phyloP scores from a whole-genome alignment of 2,888 invertebrate genomes.

The Eilema griseolum region DNA sequence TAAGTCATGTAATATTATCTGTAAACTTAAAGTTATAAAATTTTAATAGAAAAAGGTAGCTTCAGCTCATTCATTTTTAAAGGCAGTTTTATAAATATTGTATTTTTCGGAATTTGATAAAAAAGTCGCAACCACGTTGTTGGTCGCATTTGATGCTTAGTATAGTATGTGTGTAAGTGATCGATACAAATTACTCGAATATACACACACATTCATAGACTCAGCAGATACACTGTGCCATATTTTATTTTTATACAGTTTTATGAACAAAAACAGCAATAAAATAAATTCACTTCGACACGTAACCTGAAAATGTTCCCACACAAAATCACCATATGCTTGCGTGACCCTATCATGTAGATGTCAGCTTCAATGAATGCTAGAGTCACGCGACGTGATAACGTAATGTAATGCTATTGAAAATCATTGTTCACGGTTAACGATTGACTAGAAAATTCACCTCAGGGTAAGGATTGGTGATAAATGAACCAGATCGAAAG shows the following conservation, averaged over 20 bases:
- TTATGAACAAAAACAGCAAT: conserved; percentile 13
- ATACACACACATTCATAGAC: neutral
- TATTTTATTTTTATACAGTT: conserved; percentile 17
- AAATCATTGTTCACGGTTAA: conserved; percentile 50
- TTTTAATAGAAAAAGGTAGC: too few relatives aligned
- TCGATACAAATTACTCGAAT: neutral
- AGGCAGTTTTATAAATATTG: too few relatives aligned
- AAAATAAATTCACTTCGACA: conserved; percentile 13
- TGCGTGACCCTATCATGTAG: conserved; percentile 44
- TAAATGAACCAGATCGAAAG: conserved; percentile 18
- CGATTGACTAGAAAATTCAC: conserved; percentile 39
- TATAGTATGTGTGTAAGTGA: neutral
- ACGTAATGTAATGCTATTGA: conserved; percentile 44
- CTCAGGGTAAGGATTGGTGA: conserved; percentile 26
- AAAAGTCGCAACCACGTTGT: neutral
- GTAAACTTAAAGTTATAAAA: too few relatives aligned
- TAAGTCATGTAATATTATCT: too few relatives aligned
- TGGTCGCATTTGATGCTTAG: neutral
- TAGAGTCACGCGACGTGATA: conserved; percentile 48
- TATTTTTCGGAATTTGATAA: too few relatives aligned
- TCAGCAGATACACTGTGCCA: conserved; percentile 5
- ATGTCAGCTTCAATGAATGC: conserved; percentile 38
- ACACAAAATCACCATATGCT: conserved; percentile 41
- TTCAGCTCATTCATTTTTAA: too few relatives aligned
- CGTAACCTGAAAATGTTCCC: conserved; percentile 26